Evolutionary conservation across 2,797 vertebrate genomes (phyloP).

Genomic region (Coranthus polyacanthus): DNA sequence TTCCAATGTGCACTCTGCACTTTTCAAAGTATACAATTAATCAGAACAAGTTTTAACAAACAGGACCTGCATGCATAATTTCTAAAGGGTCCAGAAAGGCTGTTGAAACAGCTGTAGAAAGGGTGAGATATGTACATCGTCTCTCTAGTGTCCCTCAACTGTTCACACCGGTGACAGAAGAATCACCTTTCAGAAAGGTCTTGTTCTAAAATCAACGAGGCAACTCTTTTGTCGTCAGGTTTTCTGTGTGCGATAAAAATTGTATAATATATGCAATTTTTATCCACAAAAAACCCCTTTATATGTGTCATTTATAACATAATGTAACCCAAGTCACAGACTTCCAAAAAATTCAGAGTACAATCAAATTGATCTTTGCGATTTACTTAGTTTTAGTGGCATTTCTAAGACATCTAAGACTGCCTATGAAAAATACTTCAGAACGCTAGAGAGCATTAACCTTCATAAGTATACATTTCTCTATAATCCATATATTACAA

Average conservation of each 20-base stretch:
- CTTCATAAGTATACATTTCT: constrained; percentile 82
- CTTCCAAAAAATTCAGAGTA: constrained; percentile 79
- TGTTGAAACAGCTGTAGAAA: constrained; percentile 78
- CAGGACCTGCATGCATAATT: constrained; percentile 84
- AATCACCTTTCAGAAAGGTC: constrained; percentile 70
- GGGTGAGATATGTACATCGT: constrained; percentile 85
- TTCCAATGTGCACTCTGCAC: constrained; percentile 82
- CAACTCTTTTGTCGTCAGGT: constrained; percentile 72
- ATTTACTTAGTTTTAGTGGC: constrained; percentile 78
- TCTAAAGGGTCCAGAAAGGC: constrained; percentile 78
- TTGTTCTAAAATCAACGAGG: constrained; percentile 63
- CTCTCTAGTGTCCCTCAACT: constrained; percentile 75
- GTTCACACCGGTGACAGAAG: constrained; percentile 60
- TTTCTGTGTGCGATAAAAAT: constrained; percentile 75
- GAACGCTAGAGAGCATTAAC: constrained; percentile 74
- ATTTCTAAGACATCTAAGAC: constrained; percentile 74
- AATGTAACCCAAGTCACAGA: constrained; percentile 80
- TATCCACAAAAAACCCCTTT: constrained; percentile 67
- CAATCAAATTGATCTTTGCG: constrained; percentile 82
- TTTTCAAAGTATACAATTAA: constrained; percentile 84
- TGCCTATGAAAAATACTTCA: constrained; percentile 81
- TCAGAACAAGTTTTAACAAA: constrained; percentile 84
- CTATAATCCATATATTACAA: constrained; percentile 88
- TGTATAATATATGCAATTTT: constrained; percentile 89
- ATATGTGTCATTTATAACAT: constrained; percentile 73